Base-by-base conservation (phyloP, 2,113 vertebrate genomes). In the Gorsachius goisagi region DNA sequence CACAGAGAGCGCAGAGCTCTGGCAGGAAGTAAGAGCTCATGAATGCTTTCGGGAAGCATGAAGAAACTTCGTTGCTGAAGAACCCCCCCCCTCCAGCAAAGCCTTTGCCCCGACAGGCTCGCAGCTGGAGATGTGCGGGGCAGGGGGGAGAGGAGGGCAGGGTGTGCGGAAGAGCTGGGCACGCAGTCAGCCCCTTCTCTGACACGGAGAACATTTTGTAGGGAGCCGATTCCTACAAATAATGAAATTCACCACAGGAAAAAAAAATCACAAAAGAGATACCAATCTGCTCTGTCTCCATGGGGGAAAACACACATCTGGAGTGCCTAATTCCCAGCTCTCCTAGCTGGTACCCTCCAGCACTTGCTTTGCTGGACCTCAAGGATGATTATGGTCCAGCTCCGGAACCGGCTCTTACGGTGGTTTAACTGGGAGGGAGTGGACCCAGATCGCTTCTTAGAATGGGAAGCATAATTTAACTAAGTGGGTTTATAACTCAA, bases 21-120 rank as follows among this genome's bases (percentile, higher is more conserved):
- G 52, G 39, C 95, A 97, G 95, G 93, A 96, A 92, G 91, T 55
- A 27, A 69, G 90, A 12, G 19, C 60, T 77, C 68, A 12, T 60
- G 41, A 87, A 89, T 55, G 92, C 60, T 91, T 87, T 95, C 56
- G 85, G 95, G 88, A 94, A 89, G 64, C 68, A 74, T 39, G 84
- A 80, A 92, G 84, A 94, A 90, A 66, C 21, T 92, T 85, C 45
- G 9, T 28, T 85, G 52, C n/a, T 50, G 55, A 58, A 93, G 75
- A 75, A 10, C 35, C 27, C 17, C 30, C 17, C 30, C 15, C 9
- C 41, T 52, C 24, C 37, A n/a, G 39, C 53, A 28, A 39, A 73
- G 63, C 5, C 73, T 64, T 35, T 66, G 63, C 72, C 82, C 50
- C 30, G 5, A 7, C 67, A 21, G 66, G 63, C 35, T 53, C n/a